These are phyloP conservation scores for Psophia crepitans DNA, from an alignment of 2,113 vertebrate species.

Conservation along the genomic window DNA sequence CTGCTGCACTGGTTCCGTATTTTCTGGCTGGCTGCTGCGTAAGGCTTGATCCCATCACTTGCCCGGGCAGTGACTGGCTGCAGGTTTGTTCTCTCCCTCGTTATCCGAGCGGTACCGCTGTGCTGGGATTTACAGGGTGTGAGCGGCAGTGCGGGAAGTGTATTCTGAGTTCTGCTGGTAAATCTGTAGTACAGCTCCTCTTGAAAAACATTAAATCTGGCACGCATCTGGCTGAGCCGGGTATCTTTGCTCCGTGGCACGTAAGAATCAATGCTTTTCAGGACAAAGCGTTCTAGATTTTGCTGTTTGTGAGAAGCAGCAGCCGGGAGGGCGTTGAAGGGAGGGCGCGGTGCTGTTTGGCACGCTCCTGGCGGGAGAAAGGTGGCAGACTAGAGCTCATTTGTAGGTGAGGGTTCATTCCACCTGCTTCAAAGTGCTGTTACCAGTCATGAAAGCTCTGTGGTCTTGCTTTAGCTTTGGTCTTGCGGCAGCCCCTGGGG, in stretches of 20 bases:
- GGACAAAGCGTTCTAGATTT: not conserved
- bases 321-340: not conserved
- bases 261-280: not conserved
- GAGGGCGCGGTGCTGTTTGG: not conserved
- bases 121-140: not conserved
- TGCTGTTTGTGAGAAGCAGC: not conserved
- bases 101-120: not conserved
- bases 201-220: not conserved
- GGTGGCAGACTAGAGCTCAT: constrained; percentile 54
- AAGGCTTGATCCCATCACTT: not conserved
- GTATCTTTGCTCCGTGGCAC: not conserved
- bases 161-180: not conserved
- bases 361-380: not conserved
- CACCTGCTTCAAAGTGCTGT: constrained; percentile 17
- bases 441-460: not conserved
- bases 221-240: not conserved
- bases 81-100: not conserved
- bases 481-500: not conserved
- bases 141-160: not conserved
- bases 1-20: not conserved
- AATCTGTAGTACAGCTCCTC: not conserved
- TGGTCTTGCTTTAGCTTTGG: not conserved
- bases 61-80: not conserved
- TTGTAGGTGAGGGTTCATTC: constrained; percentile 14
- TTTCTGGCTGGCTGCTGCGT: not conserved